phyloP scores from a whole-genome alignment of 2,797 vertebrate genomes.

The Coracias cyanogaster region DNA sequence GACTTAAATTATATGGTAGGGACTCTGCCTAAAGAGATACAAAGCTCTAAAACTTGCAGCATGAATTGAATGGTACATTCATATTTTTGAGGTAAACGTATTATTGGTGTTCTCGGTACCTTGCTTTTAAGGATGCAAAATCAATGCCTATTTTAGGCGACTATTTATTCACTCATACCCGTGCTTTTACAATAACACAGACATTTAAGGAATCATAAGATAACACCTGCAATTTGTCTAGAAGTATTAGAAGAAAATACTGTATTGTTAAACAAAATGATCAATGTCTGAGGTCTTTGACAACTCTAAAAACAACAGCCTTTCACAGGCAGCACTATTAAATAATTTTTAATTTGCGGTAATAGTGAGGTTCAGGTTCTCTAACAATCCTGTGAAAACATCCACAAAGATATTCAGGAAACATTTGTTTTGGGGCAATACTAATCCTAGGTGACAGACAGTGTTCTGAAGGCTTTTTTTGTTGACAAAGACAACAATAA shows the following conservation, averaged over 20 bases:
- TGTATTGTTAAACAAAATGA: slow-evolving; percentile 29
- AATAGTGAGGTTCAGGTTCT: slow-evolving; percentile 25
- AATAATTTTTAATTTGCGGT: slow-evolving; percentile 55
- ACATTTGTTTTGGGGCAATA: slow-evolving; percentile 42
- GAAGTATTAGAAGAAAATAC: slow-evolving; percentile 40
- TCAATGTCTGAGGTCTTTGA: slow-evolving; percentile 2
- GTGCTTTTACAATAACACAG: slow-evolving; percentile 46
- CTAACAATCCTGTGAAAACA: slow-evolving; percentile 2
- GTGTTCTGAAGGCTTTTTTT: slow-evolving; percentile 42
- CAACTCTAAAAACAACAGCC: neutral
- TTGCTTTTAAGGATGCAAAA: slow-evolving; percentile 34
- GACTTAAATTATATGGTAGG: neutral
- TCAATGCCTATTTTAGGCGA: neutral
- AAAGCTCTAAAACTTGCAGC: neutral
- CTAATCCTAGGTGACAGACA: slow-evolving; percentile 55
- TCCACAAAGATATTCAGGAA: slow-evolving; percentile 26
- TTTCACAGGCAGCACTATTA: slow-evolving; percentile 20
- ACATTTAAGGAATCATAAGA: slow-evolving; percentile 26
- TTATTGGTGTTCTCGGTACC: neutral
- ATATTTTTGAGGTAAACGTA: neutral
- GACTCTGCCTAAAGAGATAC: neutral
- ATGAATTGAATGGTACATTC: neutral
- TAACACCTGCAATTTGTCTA: slow-evolving; percentile 29
- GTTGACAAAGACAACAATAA: slow-evolving; percentile 48
- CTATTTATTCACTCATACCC: slow-evolving; percentile 18